Evolutionary conservation across 1,140 invertebrate species (phyloP), one percentile per base, ranked within the genome.

Genomic region (Penaeus japonicus): DNA sequence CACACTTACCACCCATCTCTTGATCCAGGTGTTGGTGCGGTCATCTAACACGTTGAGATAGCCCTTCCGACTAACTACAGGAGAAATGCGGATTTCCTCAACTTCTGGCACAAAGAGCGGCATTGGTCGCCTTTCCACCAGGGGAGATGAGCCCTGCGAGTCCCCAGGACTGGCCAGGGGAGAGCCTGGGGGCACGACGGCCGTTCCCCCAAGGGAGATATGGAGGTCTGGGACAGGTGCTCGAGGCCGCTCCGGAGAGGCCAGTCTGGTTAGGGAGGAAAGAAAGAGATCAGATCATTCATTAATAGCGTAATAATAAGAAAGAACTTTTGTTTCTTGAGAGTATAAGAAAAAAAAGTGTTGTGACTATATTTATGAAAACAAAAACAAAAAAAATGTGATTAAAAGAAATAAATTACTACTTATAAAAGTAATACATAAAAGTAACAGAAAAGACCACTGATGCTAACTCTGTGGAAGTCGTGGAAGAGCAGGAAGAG

Each of bases 41-140:
- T 99, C 98, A 92, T 99, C 98, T 90, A 99, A 94, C 87, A 99
- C 97, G 93, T 99, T 99, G 89, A 99, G 94, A 91, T 98, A 97
- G 17, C 99, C 98, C 93, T 99, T 98, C 59, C 98, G 95, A 30
- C 98, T 98, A 39, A 99, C 97, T 1, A 99, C 97, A 0, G 98
- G 97, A 91, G 98, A 99, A 87, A 99, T 97, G 90, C 98, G 95
- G 91, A 99, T 98, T 93, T 99, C 98, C 93, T 99, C 98, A 90
- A 99, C 96, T 92, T 99, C 97, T 20, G 98, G 97, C 88, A 99
- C 96, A 93, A 97, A 98, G 47, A 97, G 94, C 0, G 96, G 95
- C 47, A 96, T 92, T 59, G 95, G 94, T 57, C 85, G 77, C 54
- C 70, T 32, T 55, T 90, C 89, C 57, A 87, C 89, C 27, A 87